phyloP scores from a whole-genome alignment of 2,797 vertebrate species.

The Petrocephalus sullivani region DNA sequence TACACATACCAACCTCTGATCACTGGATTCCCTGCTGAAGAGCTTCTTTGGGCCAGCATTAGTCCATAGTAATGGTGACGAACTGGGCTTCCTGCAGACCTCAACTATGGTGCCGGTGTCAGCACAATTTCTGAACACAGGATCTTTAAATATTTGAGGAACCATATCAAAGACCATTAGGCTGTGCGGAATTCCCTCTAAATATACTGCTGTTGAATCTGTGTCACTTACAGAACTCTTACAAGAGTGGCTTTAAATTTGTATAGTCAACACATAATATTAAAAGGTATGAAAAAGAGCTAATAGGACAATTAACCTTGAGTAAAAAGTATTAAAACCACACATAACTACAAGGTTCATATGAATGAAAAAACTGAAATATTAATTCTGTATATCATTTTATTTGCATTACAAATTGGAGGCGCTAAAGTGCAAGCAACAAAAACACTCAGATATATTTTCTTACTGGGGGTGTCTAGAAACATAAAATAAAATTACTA shows the following conservation, averaged over 20 bases:
- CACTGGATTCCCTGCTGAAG: slow-evolving; percentile 12
- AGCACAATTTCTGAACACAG: neutral
- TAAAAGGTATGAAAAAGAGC: neutral
- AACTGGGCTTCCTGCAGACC: neutral
- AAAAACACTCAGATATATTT: neutral
- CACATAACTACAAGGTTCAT: neutral
- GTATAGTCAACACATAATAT: neutral
- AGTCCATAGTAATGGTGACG: slow-evolving; percentile 10
- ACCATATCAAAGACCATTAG: neutral
- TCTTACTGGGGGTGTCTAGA: neutral
- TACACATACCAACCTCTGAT: neutral
- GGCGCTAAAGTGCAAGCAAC: neutral
- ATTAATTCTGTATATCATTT: neutral
- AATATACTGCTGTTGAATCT: neutral
- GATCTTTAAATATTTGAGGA: neutral
- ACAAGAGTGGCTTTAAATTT: neutral
- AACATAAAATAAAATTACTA: neutral
- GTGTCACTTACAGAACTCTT: neutral
- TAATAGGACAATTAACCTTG: neutral
- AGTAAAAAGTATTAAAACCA: neutral
- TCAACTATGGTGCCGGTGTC: neutral
- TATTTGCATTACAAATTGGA: neutral
- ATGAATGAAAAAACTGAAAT: neutral
- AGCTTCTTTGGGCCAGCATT: neutral
- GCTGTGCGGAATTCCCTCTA: neutral